Conservation (phyloP, 2,113 vertebrate genomes). For the Herpetotheres cachinnans region DNA sequence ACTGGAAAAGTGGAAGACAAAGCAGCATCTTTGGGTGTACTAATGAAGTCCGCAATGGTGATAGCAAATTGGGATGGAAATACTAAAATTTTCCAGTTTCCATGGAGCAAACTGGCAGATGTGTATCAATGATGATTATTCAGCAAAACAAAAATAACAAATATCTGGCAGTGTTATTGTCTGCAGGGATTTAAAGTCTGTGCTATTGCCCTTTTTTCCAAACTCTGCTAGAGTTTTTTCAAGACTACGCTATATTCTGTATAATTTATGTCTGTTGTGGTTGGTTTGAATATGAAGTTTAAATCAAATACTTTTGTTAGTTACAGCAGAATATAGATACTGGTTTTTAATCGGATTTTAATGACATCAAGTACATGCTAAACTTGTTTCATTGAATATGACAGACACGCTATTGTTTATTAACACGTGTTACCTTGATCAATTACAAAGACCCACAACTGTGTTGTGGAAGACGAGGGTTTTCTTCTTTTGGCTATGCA, state of each 20-base stretch:
- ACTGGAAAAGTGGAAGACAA: background rate
- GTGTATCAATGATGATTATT: background rate
- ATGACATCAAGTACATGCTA: background rate
- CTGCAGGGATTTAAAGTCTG: background rate
- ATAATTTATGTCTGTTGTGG: background rate
- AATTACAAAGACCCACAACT: background rate
- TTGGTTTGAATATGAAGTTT: background rate
- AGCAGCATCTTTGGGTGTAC: background rate
- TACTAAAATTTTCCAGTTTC: background rate
- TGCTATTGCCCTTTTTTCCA: background rate
- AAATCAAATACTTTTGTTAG: background rate
- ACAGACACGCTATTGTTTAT: background rate
- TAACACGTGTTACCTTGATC: background rate
- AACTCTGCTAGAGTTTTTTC: background rate
- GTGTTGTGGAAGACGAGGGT: background rate
- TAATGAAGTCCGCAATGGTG: background rate
- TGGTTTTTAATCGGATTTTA: background rate
- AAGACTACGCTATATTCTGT: background rate
- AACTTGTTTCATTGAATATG: background rate
- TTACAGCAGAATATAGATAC: background rate
- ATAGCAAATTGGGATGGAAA: background rate
- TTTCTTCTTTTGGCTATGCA: background rate
- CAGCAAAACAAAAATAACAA: background rate
- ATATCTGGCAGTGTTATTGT: background rate
- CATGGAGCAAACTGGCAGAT: background rate